A percentile compares a stretch with the other conserved stretches of the same genome.
Conservation (phyloP, 2,113 vertebrate genomes). For the Taurulus bubalis region DNA sequence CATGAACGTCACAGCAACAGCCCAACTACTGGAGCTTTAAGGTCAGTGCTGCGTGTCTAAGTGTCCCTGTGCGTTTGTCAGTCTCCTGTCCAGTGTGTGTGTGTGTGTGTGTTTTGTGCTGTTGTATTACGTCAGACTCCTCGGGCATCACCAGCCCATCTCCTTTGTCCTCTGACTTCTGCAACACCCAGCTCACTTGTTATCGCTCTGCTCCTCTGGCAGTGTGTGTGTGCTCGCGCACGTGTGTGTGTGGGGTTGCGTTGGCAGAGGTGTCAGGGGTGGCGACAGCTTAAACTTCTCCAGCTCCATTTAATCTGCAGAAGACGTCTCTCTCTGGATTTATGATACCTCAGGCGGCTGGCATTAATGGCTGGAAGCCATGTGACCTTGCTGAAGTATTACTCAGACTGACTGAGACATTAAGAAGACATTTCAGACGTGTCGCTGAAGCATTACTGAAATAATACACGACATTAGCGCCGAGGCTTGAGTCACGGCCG, state of each 20-base stretch:
- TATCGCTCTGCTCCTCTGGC: conserved; percentile 37
- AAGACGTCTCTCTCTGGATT: conserved; percentile 63
- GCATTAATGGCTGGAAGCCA: conserved; percentile 56
- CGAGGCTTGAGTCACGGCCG: conserved; percentile 33
- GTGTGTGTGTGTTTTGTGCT: conserved; percentile 15
- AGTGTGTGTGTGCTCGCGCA: conserved; percentile 2
- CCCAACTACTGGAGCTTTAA: conserved; percentile 99
- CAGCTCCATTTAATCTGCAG: conserved; percentile 70
- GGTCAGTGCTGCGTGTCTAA: conserved; percentile 90
- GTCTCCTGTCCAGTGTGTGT: conserved; percentile 15
- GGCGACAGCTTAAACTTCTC: conserved; percentile 66
- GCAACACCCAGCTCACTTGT: conserved; percentile 44
- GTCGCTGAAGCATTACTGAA: conserved; percentile 41
- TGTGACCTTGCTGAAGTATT: conserved; percentile 61
- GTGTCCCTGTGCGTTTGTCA: conserved; percentile 61
- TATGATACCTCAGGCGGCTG: conserved; percentile 58
- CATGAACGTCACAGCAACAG: conserved; percentile 83
- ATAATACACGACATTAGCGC: conserved; percentile 58
- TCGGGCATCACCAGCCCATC: conserved; percentile 35
- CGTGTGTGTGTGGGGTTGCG: not conserved
- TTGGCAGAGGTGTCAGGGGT: conserved; percentile 38
- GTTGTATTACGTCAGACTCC: conserved; percentile 35
- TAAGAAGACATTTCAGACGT: conserved; percentile 57
- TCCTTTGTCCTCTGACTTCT: conserved; percentile 31
- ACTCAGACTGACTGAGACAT: conserved; percentile 57